Conservation (phyloP, 2,797 vertebrate genomes). For the Tympanoctomys barrerae region DNA sequence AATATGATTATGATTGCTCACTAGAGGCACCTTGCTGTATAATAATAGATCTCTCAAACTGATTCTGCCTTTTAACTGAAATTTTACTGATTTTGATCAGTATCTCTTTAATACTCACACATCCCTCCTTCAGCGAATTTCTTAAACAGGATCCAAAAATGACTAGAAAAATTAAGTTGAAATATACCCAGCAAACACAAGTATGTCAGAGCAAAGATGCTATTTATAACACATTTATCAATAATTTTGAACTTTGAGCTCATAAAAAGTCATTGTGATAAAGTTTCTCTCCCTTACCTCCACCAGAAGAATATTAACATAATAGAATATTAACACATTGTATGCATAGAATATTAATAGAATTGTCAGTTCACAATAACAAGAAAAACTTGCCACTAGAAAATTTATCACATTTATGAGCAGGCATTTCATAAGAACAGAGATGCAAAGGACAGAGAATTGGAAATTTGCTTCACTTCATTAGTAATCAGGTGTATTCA, state of each 20-base stretch:
- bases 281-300: too few species aligned
- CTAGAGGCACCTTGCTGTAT: background rate
- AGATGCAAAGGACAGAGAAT: background rate
- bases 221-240: background rate
- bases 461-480: background rate
- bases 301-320: too few species aligned
- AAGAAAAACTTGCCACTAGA: background rate
- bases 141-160: background rate
- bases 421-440: background rate
- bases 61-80: background rate
- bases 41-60: background rate
- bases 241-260: background rate
- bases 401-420: background rate
- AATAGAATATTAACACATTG: too few species aligned
- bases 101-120: background rate
- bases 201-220: accelerated
- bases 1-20: background rate
- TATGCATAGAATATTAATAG: background rate
- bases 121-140: background rate
- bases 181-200: background rate
- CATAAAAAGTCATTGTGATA: too few species aligned
- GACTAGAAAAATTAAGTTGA: background rate
- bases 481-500: background rate
- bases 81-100: background rate
- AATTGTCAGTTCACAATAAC: background rate